Evolutionary conservation across 92 coral and sea anemone genomes (phyloP), one percentile per base, ranked within the genome.

Genomic region (Montipora capitata): DNA sequence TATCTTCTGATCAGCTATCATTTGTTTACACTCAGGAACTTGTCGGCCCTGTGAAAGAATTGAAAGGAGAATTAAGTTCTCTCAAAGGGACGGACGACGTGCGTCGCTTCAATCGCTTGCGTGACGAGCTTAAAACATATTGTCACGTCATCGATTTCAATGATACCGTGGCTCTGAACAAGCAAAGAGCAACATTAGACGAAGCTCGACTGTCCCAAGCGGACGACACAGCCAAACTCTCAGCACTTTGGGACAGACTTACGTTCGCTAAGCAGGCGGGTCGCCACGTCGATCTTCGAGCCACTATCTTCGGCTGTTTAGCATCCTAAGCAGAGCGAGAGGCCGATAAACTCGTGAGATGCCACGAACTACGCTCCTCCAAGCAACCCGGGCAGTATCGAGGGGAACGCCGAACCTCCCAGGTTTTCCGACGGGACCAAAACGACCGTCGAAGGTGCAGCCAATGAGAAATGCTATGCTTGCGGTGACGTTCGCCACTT

Each of bases 401-500:
- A 0, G 78, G 77, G 48, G 87, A 82, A 44, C 78, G 78, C 68
- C 59, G 87, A 58, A 2, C 5, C 68, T 18, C n/a, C 77, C 76
- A 70, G 27, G 66, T 51, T 4, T 51, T 17, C 43, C 4, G 87
- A 52, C 79, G 87, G 4, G 79, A 82, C 48, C 2, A 3, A 3
- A 18, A 54, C 7, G 79, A 70, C 62, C 68, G 77, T 4, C 13
- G 42, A 44, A 17, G 87, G 79, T 52, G 41, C 66, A 10, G 49
- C 68, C 16, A 18, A 3, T 7, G 69, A 45, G 10, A 77, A 51
- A 39, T 76, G 89, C 48, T 85, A 43, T 51, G 76, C 83, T 17
- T 85, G 89, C 18, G 78, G 89, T 39, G 78, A 85, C 11, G 10
- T 5, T 12, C 84, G 89, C n/a, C 84, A 85, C 66, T 65, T 85